Conservation (phyloP, 2,888 invertebrate genomes). For the Diplolepis rosae region DNA sequence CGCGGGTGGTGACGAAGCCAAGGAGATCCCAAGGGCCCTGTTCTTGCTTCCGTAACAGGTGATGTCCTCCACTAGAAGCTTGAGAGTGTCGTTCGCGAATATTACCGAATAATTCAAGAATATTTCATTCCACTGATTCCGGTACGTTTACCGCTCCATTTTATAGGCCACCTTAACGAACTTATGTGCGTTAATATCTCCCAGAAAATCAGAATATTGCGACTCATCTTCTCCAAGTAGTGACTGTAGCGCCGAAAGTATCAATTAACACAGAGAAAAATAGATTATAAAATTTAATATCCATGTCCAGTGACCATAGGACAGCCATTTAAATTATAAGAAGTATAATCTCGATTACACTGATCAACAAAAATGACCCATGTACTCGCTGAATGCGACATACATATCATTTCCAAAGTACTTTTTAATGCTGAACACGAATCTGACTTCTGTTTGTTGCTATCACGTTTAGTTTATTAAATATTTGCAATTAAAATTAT, state of each 20-base stretch:
- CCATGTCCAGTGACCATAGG: too few relatives aligned
- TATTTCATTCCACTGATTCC: slow-evolving; percentile 57
- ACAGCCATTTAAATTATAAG: too few relatives aligned
- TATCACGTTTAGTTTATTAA: too few relatives aligned
- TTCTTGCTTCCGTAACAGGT: slow-evolving; percentile 47
- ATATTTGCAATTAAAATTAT: too few relatives aligned
- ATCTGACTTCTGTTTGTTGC: too few relatives aligned
- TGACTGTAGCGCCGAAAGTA: not conserved
- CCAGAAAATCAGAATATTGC: slow-evolving; percentile 12
- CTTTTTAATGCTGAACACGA: too few relatives aligned
- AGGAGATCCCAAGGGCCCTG: slow-evolving; percentile 49
- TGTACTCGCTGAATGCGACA: too few relatives aligned
- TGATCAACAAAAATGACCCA: too few relatives aligned
- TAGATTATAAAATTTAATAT: too few relatives aligned
- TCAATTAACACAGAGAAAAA: too few relatives aligned
- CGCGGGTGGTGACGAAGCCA: slow-evolving; percentile 53
- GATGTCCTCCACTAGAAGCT: slow-evolving; percentile 52
- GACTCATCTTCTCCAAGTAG: not conserved
- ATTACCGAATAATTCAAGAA: slow-evolving; percentile 68
- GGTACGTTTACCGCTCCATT: slow-evolving; percentile 21
- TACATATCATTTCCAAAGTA: too few relatives aligned
- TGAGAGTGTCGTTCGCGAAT: slow-evolving; percentile 58
- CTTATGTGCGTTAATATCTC: not conserved
- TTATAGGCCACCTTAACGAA: slow-evolving; percentile 2
- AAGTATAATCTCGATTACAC: too few relatives aligned